Evolutionary conservation across 2,888 invertebrate genomes (phyloP).

Genomic region (Zaprionus lineosus): DNA sequence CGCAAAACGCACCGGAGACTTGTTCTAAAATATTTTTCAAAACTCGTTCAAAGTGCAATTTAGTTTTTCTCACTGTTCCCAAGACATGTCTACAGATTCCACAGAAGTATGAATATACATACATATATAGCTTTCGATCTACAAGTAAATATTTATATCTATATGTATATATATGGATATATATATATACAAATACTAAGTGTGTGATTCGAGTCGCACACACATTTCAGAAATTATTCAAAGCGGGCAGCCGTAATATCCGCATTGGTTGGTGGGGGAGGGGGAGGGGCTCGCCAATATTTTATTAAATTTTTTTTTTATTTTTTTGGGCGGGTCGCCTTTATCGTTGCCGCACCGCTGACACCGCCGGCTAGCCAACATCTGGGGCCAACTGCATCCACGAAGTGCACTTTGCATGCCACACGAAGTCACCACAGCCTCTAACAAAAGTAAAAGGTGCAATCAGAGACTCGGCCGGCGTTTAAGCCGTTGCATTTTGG

Average conservation of each 20-base stretch:
- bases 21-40: conserved; percentile 52
- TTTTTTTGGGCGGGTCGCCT: conserved; percentile 39
- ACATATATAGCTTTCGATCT: too few relatives aligned
- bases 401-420: conserved; percentile 50
- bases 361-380: background rate
- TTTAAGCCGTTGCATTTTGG: conserved; percentile 35
- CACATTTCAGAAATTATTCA: conserved; percentile 44
- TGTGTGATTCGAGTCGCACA: too few relatives aligned
- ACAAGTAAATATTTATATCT: background rate
- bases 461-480: conserved; percentile 8
- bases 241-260: conserved; percentile 32
- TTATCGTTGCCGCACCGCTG: conserved; percentile 3
- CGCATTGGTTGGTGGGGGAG: conserved; percentile 30
- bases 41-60: conserved; percentile 48
- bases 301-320: too few relatives aligned
- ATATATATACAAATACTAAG: conserved; percentile 1
- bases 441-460: conserved; percentile 73
- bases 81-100: conserved; percentile 16
- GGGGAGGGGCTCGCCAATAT: too few relatives aligned
- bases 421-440: conserved; percentile 45
- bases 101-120: background rate
- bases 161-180: background rate
- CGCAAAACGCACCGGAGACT: conserved; percentile 27
- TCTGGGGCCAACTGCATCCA: background rate
- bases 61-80: conserved; percentile 27